A percentile compares a stretch with the other conserved stretches of the same genome.
phyloP scores from a whole-genome alignment of 92 coral and sea anemone genomes.

The Parazoanthus atlanticus region DNA sequence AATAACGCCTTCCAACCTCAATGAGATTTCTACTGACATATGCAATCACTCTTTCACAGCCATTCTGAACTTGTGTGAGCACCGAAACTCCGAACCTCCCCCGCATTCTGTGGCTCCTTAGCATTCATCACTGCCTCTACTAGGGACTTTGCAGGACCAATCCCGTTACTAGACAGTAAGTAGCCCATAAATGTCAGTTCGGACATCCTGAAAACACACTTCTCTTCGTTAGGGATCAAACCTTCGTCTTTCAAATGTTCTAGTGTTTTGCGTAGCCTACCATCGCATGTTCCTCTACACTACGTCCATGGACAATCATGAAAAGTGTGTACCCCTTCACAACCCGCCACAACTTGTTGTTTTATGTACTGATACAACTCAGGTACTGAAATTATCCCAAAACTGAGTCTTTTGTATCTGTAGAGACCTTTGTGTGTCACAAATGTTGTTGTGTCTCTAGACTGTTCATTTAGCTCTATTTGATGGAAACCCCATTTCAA shows the following conservation, averaged over 20 bases:
- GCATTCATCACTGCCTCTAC: slow-evolving; percentile 13
- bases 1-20: background rate
- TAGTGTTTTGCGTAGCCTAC: too few relatives aligned
- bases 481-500: too few relatives aligned
- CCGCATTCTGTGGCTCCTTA: background rate
- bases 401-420: too few relatives aligned
- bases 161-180: slow-evolving; percentile 19
- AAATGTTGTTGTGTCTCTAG: too few relatives aligned
- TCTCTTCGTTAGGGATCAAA: background rate
- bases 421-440: too few relatives aligned
- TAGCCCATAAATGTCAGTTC: slow-evolving; percentile 29
- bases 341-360: too few relatives aligned
- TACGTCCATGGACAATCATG: too few relatives aligned
- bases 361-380: too few relatives aligned
- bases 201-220: background rate
- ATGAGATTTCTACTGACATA: background rate
- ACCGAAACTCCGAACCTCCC: background rate
- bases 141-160: slow-evolving; percentile 8
- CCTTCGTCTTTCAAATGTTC: slow-evolving; percentile 16
- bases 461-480: too few relatives aligned
- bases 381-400: too few relatives aligned
- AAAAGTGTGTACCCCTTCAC: too few relatives aligned
- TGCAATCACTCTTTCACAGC: background rate
- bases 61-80: background rate
- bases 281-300: too few relatives aligned